Base-by-base conservation (phyloP, 2,797 vertebrate genomes). In the Ataeniobius toweri region DNA sequence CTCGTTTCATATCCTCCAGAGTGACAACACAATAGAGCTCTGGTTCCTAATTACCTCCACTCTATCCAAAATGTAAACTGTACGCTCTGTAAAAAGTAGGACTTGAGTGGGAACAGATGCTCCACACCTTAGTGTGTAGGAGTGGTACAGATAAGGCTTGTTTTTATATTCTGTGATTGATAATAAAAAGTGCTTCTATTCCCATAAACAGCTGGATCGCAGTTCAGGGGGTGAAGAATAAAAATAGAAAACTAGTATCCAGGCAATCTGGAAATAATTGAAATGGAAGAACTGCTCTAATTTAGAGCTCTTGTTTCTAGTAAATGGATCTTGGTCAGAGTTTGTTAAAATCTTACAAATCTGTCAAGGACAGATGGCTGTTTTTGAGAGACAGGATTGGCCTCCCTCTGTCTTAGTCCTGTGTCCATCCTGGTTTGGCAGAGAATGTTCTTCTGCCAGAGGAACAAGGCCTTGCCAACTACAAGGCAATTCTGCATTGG, bases 21-120 rank as follows among this genome's bases (percentile, higher is more conserved):
- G 5, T 0, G 3, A 16, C 39, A 63, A 79, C 72, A 89, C 81
- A 87, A 88, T 85, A 63, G 83, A 77, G 77, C 28, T 46, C 16
- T 63, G 55, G 84, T 78, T 70, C 73, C 41, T 75, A 50, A 28
- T 59, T n/a, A 58, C 26, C 28, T 68, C 50, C 61, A 12, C 16
- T 61, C 73, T 55, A 73, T 28, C 46, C 50, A 46, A 67, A 75
- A 58, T 48, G 8, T 20, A 81, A 68, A 65, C 48, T 20, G 41
- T 4, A 73, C 71, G 0, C 8, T 77, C 39, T 72, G 50, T 78
- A 50, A 51, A 61, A 80, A 28, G 46, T 24, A 13, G 59, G 51
- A 63, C 51, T 28, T 80, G 22, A 56, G 41, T 70, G 41, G 55
- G 16, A 81, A 46, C 56, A 76, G 51, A 72, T 75, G 80, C 76